Evolutionary conservation across 2,797 vertebrate species (phyloP).

Genomic region (Phoeniculus purpureus): DNA sequence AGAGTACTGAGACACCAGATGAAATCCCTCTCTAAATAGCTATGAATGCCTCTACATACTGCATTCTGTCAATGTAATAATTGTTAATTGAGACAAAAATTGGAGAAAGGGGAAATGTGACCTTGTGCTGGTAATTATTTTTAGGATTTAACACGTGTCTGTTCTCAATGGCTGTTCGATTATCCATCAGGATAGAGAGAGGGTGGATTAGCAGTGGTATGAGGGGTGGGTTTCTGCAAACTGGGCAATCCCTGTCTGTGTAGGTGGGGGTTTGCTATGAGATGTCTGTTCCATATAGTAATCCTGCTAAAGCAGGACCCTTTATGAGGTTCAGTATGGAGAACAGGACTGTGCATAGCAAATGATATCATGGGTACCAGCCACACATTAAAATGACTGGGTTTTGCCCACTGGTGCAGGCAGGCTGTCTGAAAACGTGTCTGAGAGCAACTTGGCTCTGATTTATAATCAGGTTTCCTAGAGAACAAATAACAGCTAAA

Average conservation of each 20-base stretch:
- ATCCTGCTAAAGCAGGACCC: background rate
- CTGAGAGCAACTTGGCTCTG: constrained; percentile 16
- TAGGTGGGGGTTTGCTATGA: background rate
- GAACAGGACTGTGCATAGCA: background rate
- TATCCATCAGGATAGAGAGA: background rate
- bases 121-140: background rate
- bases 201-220: background rate
- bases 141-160: rapidly evolving
- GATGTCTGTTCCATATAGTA: constrained; percentile 6
- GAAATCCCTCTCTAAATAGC: background rate
- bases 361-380: background rate
- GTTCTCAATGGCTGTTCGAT: background rate
- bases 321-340: background rate
- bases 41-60: background rate
- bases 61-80: rapidly evolving
- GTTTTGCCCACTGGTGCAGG: background rate
- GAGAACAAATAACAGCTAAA: constrained; percentile 46
- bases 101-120: background rate
- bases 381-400: background rate
- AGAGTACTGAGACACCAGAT: background rate
- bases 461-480: constrained; percentile 22
- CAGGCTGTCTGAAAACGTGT: background rate
- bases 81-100: background rate
- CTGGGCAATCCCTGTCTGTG: background rate
- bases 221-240: background rate